Evolutionary conservation across 2,113 vertebrate species (phyloP).

Genomic region (Hypocryptadius cinnamomeus): DNA sequence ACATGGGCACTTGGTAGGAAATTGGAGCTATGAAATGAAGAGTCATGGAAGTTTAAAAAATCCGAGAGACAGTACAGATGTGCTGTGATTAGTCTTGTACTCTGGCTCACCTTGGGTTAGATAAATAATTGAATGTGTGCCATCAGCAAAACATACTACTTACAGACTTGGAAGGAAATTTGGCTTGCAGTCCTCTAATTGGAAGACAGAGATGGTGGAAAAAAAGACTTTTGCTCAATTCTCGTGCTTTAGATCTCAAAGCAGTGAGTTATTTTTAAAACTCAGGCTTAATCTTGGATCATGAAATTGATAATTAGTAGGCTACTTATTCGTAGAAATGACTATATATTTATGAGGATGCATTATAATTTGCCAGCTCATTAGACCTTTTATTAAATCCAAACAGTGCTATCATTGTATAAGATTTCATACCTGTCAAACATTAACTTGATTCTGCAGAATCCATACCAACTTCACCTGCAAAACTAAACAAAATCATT

Average conservation of each 20-base stretch:
- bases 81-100: slow-evolving; percentile 45
- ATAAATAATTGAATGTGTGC: slow-evolving; percentile 66
- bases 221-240: not conserved
- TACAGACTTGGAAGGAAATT: slow-evolving; percentile 41
- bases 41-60: slow-evolving; percentile 57
- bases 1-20: slow-evolving; percentile 40
- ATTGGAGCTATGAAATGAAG: slow-evolving; percentile 60
- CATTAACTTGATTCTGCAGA: not conserved
- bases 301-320: not conserved
- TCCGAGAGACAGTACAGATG: slow-evolving; percentile 33
- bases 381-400: not conserved
- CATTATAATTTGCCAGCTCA: not conserved
- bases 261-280: not conserved
- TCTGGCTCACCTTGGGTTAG: slow-evolving; percentile 74
- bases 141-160: slow-evolving; percentile 19
- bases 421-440: not conserved
- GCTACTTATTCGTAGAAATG: not conserved
- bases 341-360: not conserved
- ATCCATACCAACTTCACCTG: not conserved
- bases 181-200: slow-evolving; percentile 47
- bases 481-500: not conserved
- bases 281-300: not conserved
- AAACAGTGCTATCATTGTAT: not conserved
- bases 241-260: not conserved
- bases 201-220: slow-evolving; percentile 49